Evolutionary conservation across 2,888 invertebrate species (phyloP), one percentile per base, ranked within the genome.

Genomic region (Lampropteryx suffumata): DNA sequence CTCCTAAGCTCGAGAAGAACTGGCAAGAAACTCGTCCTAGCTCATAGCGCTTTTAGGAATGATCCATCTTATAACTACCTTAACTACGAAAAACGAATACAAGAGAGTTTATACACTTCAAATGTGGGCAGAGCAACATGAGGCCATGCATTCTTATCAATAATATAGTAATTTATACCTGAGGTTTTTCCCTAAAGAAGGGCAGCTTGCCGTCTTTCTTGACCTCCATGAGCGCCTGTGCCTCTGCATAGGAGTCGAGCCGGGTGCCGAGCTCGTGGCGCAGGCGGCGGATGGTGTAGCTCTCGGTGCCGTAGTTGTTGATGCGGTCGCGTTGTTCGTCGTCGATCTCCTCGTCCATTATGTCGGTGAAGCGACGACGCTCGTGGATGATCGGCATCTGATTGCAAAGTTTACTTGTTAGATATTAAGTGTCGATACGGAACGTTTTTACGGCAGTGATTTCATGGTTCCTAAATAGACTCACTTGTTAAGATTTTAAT

Each of bases 301-400:
- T 92, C 69, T 94, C 96, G 13, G 92, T 86, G 44, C 94, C 95
- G 73, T 96, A 96, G 71, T 93, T 92, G 81, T 94, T 95, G 73
- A 96, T 96, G 47, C 96, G 91, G 30, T 94, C 94, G 73, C 94
- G 95, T 7, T 95, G 92, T 82, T 98, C 97, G 80, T 97, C 97
- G 67, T 97, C 97, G 55, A 98, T 97, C 86, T 98, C 97, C 76
- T 98, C 98, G 78, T 98, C 98, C 97, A 98, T 97, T 9, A 98
- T 94, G 77, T 98, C 98, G 1, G 96, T 97, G 83, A 98, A 98
- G 58, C 97, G 94, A 55, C 98, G 94, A 53, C 98, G 92, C 82
- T 98, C 98, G 40, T 95, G 94, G 69, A 98, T 96, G 27, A 97
- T 94, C 0, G 97, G 97, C 0, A 95, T 93, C 96, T 95, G 75